Conservation (phyloP, 37 sponge, comb jelly and placozoan genomes). For the Beroe ovata region DNA sequence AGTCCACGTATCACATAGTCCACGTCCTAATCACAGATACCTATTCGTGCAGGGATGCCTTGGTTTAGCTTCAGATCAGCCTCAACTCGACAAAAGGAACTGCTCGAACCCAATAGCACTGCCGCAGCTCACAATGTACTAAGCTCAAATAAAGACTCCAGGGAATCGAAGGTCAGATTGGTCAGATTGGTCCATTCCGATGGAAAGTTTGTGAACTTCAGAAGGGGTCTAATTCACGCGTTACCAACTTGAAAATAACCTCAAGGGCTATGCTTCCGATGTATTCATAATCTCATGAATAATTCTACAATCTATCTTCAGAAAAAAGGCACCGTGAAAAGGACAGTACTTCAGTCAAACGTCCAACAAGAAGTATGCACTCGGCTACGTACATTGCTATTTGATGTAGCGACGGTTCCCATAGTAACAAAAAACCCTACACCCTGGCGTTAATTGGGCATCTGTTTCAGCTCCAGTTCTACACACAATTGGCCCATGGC, state of each 20-base stretch:
- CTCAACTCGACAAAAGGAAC: constrained; percentile 8
- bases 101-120: neutral
- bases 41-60: neutral
- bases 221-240: no score
- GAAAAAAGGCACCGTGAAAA: neutral
- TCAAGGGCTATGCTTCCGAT: no score
- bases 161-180: neutral
- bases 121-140: neutral
- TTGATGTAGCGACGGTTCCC: no score
- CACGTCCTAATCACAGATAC: neutral
- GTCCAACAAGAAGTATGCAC: neutral
- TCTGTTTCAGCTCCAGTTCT: constrained; percentile 63
- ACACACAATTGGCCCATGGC: constrained; percentile 61
- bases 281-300: no score
- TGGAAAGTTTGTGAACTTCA: no score
- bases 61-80: constrained; percentile 48
- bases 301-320: no score
- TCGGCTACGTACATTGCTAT: no score
- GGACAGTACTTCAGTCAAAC: neutral
- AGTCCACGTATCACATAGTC: neutral
- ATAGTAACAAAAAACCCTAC: no score
- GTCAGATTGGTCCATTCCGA: no score
- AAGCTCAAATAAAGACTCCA: neutral
- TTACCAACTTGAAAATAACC: no score
- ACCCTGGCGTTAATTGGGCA: neutral